Evolutionary conservation across 2,797 vertebrate genomes (phyloP).

Genomic region (Lepus townsendii): DNA sequence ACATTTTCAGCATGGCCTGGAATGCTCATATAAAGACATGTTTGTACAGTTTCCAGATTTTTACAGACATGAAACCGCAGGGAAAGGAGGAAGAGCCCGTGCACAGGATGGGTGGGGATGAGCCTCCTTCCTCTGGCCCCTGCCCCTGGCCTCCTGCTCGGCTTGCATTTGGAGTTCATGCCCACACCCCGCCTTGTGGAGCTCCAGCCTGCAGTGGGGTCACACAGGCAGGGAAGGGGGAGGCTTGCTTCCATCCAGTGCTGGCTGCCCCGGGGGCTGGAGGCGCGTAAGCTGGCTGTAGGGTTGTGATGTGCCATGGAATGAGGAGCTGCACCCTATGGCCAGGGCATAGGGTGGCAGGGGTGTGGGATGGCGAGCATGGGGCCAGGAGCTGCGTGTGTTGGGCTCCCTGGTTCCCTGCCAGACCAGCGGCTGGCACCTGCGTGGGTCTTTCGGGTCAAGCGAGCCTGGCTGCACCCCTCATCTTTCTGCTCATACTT

Average conservation of each 20-base stretch:
- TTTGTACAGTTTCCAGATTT: conserved; percentile 35
- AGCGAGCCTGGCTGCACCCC: background rate
- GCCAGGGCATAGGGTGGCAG: background rate
- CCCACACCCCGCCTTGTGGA: background rate
- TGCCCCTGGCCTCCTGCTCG: conserved; percentile 12
- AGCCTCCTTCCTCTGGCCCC: background rate
- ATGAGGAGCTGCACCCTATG: background rate
- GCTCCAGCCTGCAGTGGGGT: background rate
- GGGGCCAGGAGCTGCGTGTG: background rate
- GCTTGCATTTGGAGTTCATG: background rate
- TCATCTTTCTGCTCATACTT: background rate
- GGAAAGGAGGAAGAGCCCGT: conserved; percentile 3
- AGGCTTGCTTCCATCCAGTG: background rate
- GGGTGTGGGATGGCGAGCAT: background rate
- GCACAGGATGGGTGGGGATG: too few relatives aligned
- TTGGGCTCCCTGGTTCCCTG: background rate
- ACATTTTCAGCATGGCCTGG: conserved; percentile 19
- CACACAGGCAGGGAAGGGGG: background rate
- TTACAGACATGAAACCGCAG: conserved; percentile 38
- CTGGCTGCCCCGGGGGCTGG: background rate
- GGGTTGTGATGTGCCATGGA: background rate
- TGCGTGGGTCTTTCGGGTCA: background rate
- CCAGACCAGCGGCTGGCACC: background rate
- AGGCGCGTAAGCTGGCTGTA: background rate
- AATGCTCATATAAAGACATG: conserved; percentile 32